Evolutionary conservation across 2,888 invertebrate genomes (phyloP).

Genomic region (Ceraclea dissimilis): DNA sequence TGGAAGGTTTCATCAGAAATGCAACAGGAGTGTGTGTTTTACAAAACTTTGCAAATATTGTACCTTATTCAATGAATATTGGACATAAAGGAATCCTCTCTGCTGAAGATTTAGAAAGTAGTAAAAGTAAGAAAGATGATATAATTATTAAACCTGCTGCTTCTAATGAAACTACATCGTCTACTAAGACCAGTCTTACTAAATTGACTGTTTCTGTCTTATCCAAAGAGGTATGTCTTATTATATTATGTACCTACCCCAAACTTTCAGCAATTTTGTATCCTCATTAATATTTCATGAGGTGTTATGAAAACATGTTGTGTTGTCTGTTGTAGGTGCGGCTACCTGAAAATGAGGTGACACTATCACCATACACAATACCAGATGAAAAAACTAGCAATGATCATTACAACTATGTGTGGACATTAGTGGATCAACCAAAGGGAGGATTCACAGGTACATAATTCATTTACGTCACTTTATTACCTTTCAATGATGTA

Average conservation of each 20-base stretch:
- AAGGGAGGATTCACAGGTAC: conserved; percentile 59
- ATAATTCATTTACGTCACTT: too few relatives aligned
- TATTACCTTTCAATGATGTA: neutral
- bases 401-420: conserved; percentile 78
- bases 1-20: conserved; percentile 52
- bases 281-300: too few relatives aligned
- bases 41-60: conserved; percentile 32
- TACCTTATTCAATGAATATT: conserved; percentile 38
- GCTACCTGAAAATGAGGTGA: conserved; percentile 78
- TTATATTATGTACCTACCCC: neutral
- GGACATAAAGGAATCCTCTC: conserved; percentile 37
- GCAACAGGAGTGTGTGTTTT: conserved; percentile 35
- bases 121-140: conserved; percentile 19
- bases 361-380: conserved; percentile 72
- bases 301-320: neutral
- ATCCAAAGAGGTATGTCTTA: conserved; percentile 60
- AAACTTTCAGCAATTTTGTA: too few relatives aligned
- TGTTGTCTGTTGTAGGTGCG: conserved; percentile 30
- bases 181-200: conserved; percentile 52
- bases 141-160: conserved; percentile 10
- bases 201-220: conserved; percentile 65
- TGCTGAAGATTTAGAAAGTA: conserved; percentile 35
- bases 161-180: conserved; percentile 34
- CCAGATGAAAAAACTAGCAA: conserved; percentile 65
- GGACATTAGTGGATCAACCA: conserved; percentile 81